Evolutionary conservation across 2,888 invertebrate genomes (phyloP), one percentile per base, ranked within the genome.

Genomic region (Laspeyria flexula): DNA sequence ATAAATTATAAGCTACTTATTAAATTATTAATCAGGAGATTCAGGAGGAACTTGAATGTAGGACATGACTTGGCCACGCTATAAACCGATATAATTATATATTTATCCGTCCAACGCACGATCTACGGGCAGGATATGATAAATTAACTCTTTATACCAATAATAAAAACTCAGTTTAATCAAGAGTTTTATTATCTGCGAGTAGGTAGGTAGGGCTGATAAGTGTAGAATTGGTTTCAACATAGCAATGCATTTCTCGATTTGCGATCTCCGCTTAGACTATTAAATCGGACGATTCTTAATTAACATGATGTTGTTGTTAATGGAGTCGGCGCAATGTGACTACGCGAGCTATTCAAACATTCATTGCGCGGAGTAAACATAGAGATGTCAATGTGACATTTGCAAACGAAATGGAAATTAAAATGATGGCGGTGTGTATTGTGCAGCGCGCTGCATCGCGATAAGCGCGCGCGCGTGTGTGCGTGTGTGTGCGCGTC

Each of bases 321-420:
- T 59, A 60, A 54, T 65, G 43, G 52, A 50, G 39, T 48, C 56
- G 50, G 40, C 50, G 50, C 47, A 39, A 29, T 13, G 31, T 13
- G 23, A 25, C n/a, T n/a, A n/a, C n/a, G n/a, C 39, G 44, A 59
- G 34, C 53, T 46, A 43, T 48, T 68, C 53, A 61, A 52, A 63
- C 60, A 76, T 75, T 69, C 65, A 62, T 51, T 37, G 40, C 69
- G 65, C 66, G 67, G 44, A 67, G 71, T 75, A 75, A 77, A 77
- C 73, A 76, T 65, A 63, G 74, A 75, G 70, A 63, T 70, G 70
- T 75, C 81, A 81, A 78, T 78, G 81, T 83, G 79, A 82, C 81
- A 83, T 82, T 83, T 79, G 80, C 83, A 83, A 87, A 87, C 74
- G 87, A 88, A 90, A 88, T 86, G 82, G 83, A 89, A 90, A 88